These are phyloP conservation scores for Bergia sp. DNA, from an alignment of 92 coral and sea anemone genomes.

Conservation along the genomic window DNA sequence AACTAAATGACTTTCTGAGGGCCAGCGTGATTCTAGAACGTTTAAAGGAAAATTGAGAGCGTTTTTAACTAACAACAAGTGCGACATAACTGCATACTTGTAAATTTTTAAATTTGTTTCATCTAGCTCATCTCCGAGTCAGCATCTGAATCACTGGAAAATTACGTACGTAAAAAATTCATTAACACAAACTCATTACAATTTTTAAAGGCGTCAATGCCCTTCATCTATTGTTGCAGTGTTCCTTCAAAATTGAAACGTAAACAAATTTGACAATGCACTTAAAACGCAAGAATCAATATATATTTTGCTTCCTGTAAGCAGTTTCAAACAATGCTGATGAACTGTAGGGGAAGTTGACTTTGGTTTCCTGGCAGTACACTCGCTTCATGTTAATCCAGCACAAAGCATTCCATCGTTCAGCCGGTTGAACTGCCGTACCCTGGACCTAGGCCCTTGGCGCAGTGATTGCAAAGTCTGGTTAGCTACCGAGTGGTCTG, in stretches of 20 bases:
- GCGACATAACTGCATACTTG: too few species aligned
- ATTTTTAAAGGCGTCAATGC: neutral
- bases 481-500: constrained; percentile 29
- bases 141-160: too few species aligned
- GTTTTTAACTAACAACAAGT: too few species aligned
- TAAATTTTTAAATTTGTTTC: too few species aligned
- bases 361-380: neutral
- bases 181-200: too few species aligned
- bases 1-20: too few species aligned
- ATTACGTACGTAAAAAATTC: too few species aligned
- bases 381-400: neutral
- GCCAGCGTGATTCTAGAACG: too few species aligned
- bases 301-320: neutral
- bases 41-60: too few species aligned
- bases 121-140: too few species aligned
- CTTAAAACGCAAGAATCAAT: neutral
- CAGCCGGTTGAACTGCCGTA: neutral
- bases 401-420: neutral
- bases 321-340: neutral
- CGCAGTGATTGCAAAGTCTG: neutral
- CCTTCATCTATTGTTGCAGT: neutral
- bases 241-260: neutral
- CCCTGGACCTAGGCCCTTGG: neutral
- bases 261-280: neutral
- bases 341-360: neutral